phyloP scores from a whole-genome alignment of 2,888 invertebrate genomes.

The Chaetoderma sp. region DNA sequence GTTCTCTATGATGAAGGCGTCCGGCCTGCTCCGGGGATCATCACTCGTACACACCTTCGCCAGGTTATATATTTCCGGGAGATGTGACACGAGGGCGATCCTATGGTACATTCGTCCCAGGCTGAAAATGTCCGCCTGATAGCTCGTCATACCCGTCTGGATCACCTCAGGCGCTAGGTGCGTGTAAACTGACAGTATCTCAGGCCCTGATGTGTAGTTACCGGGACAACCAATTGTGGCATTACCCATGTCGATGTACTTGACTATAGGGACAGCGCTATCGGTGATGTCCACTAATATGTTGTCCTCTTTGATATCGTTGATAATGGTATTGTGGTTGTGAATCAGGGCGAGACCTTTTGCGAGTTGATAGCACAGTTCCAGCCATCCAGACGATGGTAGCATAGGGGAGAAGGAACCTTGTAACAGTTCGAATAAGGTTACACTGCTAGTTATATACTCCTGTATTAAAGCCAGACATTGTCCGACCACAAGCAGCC shows the following conservation, averaged over 20 bases:
- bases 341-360: neutral
- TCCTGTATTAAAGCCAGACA: neutral
- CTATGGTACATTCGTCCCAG: neutral
- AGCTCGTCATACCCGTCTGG: neutral
- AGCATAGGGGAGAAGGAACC: neutral
- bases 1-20: too few species aligned
- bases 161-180: conserved; percentile 2
- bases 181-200: neutral
- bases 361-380: neutral
- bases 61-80: neutral
- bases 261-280: neutral
- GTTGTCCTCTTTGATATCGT: conserved; percentile 8
- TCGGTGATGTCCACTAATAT: neutral
- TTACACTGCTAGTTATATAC: neutral
- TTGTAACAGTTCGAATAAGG: neutral
- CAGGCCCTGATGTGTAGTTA: neutral
- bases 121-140: neutral
- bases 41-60: neutral
- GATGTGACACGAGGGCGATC: neutral
- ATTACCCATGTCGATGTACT: conserved; percentile 1
- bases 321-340: neutral
- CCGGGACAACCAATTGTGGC: too few species aligned
- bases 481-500: neutral
- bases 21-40: neutral
- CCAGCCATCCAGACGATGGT: neutral